A percentile compares a stretch with the other conserved stretches of the same genome.
Conservation (phyloP, 2,797 vertebrate species). For the Hippocampus kuda region DNA sequence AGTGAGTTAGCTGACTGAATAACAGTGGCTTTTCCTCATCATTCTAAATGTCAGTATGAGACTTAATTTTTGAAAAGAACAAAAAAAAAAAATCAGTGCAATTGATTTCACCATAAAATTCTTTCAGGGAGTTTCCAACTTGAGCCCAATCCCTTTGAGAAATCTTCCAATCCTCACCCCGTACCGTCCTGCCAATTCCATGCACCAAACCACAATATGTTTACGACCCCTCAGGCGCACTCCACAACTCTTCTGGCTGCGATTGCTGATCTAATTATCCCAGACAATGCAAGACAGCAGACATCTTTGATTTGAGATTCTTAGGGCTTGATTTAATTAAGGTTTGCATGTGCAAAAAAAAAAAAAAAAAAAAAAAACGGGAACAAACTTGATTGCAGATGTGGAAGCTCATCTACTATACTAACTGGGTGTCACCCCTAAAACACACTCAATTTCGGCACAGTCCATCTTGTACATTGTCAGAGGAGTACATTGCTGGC, state of each 20-base stretch:
- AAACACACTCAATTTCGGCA: too few relatives aligned
- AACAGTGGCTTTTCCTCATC: neutral
- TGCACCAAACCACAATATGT: conserved; percentile 58
- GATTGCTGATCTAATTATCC: conserved; percentile 57
- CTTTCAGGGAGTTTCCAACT: neutral
- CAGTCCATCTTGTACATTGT: too few relatives aligned
- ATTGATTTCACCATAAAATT: neutral
- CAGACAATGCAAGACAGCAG: conserved; percentile 48
- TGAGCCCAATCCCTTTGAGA: neutral
- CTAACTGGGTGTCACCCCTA: too few relatives aligned
- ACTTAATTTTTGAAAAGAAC: conserved; percentile 13
- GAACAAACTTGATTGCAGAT: neutral
- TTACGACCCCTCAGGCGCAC: conserved; percentile 53
- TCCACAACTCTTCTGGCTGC: conserved; percentile 57
- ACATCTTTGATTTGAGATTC: conserved; percentile 46
- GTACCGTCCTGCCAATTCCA: conserved; percentile 35
- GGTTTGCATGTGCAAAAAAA: neutral
- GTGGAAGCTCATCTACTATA: too few relatives aligned
- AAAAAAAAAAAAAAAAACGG: too few relatives aligned
- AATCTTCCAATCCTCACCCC: conserved; percentile 11
- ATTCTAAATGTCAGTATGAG: conserved; percentile 14
- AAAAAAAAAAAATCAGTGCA: too few relatives aligned
- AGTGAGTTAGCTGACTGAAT: too few relatives aligned
- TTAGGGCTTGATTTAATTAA: neutral
- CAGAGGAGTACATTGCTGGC: too few relatives aligned